phyloP scores from a whole-genome alignment of 2,888 invertebrate genomes.

The Petrolisthes cinctipes region DNA sequence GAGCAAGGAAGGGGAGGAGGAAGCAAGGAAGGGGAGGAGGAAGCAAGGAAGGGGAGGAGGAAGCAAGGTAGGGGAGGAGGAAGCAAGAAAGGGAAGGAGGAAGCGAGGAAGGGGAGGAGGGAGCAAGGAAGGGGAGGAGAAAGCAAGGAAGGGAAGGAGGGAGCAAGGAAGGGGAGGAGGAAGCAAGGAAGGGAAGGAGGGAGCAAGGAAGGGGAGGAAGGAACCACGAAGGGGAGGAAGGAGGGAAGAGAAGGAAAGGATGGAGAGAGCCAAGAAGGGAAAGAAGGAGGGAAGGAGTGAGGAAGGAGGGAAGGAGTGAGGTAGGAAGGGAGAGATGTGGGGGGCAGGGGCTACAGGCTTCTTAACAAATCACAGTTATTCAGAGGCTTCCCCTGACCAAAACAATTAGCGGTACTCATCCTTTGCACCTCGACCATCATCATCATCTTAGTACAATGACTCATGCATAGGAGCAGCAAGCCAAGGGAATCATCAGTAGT shows the following conservation, averaged over 20 bases:
- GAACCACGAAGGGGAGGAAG: neutral
- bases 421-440: constrained; percentile 43
- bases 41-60: neutral
- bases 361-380: constrained; percentile 21
- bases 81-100: neutral
- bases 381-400: constrained; percentile 44
- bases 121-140: neutral
- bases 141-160: neutral
- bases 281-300: constrained; percentile 17
- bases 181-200: neutral
- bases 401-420: constrained; percentile 47
- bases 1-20: neutral
- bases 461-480: constrained; percentile 57
- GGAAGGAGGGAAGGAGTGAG: constrained; percentile 13
- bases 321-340: constrained; percentile 28
- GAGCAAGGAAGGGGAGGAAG: neutral
- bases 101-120: neutral
- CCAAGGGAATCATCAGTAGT: constrained; percentile 53
- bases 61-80: neutral
- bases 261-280: neutral
- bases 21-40: neutral
- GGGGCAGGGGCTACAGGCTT: constrained; percentile 48
- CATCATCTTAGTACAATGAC: constrained; percentile 2
- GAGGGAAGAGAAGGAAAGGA: neutral
- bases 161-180: neutral